Evolutionary conservation across 1,140 invertebrate genomes (phyloP), one percentile per base, ranked within the genome.

Genomic region (Choristoneura fumiferana): DNA sequence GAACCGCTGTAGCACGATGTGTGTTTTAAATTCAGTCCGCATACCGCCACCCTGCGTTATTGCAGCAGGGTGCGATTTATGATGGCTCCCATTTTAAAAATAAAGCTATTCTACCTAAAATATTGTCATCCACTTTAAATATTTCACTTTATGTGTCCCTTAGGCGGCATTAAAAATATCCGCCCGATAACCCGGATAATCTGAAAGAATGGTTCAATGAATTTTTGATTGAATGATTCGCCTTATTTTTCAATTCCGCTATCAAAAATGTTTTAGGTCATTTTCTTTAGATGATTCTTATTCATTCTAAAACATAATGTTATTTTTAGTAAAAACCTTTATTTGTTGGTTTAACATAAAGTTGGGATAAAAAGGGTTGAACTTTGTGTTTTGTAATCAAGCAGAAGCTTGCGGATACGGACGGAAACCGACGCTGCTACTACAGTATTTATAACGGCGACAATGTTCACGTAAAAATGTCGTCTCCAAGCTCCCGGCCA

Each of bases 91-190:
- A 69, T 78, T 84, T 82, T 84, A 84, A 81, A 76, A 84, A 84
- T 85, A 78, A 84, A 81, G 78, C 83, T 79, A 88, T 86, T 85
- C 77, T 72, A 76, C 78, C 69, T 85, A 84, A 88, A 85, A 88
- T 87, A 88, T 84, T 83, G 83, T 88, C 85, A 84, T 84, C 73
- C 76, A 73, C 69, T 80, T 87, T 85, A 84, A 87, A 86, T 84
- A 86, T 84, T 86, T 83, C 75, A 84, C 76, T 82, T 82, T 78
- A 87, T 76, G 69, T 63, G 70, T 74, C 83, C 76, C 83, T 58
- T 60, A 67, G 82, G 84, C 57, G 63, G 55, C 74, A 69, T 83
- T 83, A 76, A 65, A 77, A 71, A 73, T 63, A 49, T 49, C 43
- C 43, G 43, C 12, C 6, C 43, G 43, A 45, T 70, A 56, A 60